phyloP scores from a whole-genome alignment of 2,797 vertebrate species.

The Microctenopoma stevenorrisi region DNA sequence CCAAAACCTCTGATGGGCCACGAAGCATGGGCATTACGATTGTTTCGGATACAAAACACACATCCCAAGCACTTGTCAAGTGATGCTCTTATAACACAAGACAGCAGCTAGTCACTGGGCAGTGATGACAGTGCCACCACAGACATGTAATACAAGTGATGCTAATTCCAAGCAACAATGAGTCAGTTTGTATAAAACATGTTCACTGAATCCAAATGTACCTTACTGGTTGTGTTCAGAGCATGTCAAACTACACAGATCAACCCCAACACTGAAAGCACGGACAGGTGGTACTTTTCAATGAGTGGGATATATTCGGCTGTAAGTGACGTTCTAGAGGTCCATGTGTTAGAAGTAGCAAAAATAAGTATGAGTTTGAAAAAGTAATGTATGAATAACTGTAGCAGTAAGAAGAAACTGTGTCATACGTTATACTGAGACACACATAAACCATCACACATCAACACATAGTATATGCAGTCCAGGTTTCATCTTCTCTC shows the following conservation, averaged over 20 bases:
- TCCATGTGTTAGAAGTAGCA: no score
- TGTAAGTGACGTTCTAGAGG: no score
- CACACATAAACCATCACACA: background rate
- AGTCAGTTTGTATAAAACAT: constrained; percentile 56
- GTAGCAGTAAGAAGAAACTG: no score
- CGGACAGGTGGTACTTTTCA: no score
- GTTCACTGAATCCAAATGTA: constrained; percentile 52
- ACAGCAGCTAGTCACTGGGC: constrained; percentile 58
- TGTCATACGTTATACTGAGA: no score
- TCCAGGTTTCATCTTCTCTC: constrained; percentile 26
- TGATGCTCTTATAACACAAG: constrained; percentile 10
- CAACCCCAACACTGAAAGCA: no score
- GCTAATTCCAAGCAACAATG: constrained; percentile 57
- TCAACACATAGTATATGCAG: background rate
- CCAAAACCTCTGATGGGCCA: constrained; percentile 58
- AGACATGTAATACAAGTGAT: constrained; percentile 63
- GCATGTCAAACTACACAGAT: no score
- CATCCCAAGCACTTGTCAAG: constrained; percentile 18
- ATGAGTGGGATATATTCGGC: no score
- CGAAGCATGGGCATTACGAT: constrained; percentile 41
- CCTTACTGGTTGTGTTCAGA: constrained; percentile 1
- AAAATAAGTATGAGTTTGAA: no score
- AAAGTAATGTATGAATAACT: no score
- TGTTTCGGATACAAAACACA: constrained; percentile 65
- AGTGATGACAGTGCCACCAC: constrained; percentile 43